A percentile compares a stretch with the other conserved stretches of the same genome.
Evolutionary conservation across 2,888 invertebrate species (phyloP).

Genomic region (Agriopis marginaria): DNA sequence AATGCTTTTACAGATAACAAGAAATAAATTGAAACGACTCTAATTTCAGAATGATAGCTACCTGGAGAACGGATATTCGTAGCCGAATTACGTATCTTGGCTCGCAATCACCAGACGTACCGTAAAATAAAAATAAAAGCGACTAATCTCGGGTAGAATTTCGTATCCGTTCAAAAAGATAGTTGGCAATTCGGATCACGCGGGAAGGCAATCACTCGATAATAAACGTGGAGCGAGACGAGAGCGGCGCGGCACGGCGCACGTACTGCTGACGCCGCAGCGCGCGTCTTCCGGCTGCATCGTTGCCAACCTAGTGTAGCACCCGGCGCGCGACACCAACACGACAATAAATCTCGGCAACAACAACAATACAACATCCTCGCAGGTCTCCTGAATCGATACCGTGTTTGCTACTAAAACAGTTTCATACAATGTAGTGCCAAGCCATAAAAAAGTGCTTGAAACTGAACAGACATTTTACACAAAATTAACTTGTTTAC

Average conservation of each 20-base stretch:
- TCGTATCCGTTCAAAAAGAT: slow-evolving; percentile 70
- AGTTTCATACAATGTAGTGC: neutral
- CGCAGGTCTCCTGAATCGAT: slow-evolving; percentile 24
- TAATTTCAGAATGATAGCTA: slow-evolving; percentile 33
- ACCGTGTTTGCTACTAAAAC: slow-evolving; percentile 17
- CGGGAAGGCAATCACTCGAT: slow-evolving; percentile 82
- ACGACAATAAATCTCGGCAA: slow-evolving; percentile 53
- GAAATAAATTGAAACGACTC: slow-evolving; percentile 34
- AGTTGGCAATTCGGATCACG: slow-evolving; percentile 82
- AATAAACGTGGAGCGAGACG: slow-evolving; percentile 79
- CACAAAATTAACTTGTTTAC: slow-evolving; percentile 25
- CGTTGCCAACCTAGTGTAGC: slow-evolving; percentile 55
- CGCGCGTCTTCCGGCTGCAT: slow-evolving; percentile 62
- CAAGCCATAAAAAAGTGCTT: slow-evolving; percentile 2
- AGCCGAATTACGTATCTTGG: slow-evolving; percentile 38
- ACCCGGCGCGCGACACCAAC: slow-evolving; percentile 46
- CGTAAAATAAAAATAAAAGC: slow-evolving; percentile 71
- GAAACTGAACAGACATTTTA: neutral
- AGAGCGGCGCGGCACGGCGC: slow-evolving; percentile 68
- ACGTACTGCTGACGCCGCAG: slow-evolving; percentile 73
- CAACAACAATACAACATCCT: slow-evolving; percentile 49
- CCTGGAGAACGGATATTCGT: slow-evolving; percentile 33
- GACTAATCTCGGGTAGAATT: slow-evolving; percentile 69
- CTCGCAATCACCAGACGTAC: slow-evolving; percentile 51
- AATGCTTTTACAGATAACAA: slow-evolving; percentile 31